Base-by-base conservation (phyloP, 1,140 invertebrate genomes). In the Thereuonema tuberculata region DNA sequence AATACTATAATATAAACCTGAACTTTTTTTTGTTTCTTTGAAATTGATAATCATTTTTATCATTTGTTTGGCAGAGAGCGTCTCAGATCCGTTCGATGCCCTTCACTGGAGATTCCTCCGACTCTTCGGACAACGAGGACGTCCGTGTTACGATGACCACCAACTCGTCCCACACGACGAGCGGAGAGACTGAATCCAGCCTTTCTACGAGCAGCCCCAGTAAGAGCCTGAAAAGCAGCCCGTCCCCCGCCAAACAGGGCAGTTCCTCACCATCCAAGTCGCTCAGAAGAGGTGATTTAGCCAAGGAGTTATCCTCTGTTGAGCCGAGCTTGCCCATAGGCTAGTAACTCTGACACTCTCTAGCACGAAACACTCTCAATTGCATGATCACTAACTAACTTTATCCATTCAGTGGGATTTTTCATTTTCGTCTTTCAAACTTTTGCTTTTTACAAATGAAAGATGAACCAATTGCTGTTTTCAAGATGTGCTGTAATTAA, bases 71-170 rank as follows among this genome's bases (percentile, higher is more conserved):
- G 5, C 64, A 91, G 84, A 81, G 92, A 69, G 92, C 92, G 48
- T 93, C 90, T 72, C 92, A 95, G 76, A 96, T 97, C 64, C 79
- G 92, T 64, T 93, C 89, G 12, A 89, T 93, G 80, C 92, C 93
- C 14, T 96, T 97, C 69, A 89, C 86, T 31, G 92, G 90, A 1
- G 92, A 96, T 65, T 93, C 89, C n/a, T 90, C 88, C 1, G 90
- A 94, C 69, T 91, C 93, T 63, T 94, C 91, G 2, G 91, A 89
- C 47, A 89, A 93, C 69, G 91, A 90, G 20, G 91, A 93, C 72
- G 85, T 56, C 29, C 29, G 64, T 54, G 64, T 65, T 56, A 66
- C 68, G 54, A 60, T 59, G 66, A 74, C 75, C 2, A 77, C 76
- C 57, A 78, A 76, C 12, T 61, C 62, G 25, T 66, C 62, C 9